These are phyloP conservation scores for Eupsilia transversa DNA, from an alignment of 2,888 invertebrate genomes.

Conservation along the genomic window DNA sequence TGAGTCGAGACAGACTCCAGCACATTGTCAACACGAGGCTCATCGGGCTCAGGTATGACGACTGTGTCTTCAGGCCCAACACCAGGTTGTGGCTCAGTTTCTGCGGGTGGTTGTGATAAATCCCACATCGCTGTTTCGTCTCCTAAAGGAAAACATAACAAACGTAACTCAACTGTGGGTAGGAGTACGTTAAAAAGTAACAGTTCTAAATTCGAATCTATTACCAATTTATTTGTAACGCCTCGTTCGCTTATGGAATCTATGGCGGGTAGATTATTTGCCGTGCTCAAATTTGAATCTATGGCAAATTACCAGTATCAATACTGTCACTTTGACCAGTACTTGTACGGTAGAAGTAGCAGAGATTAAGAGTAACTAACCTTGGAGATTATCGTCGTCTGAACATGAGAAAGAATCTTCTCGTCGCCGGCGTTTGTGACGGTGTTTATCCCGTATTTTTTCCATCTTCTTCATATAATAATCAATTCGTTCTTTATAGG, in stretches of 20 bases:
- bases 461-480: no score
- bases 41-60: not conserved
- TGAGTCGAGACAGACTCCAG: not conserved
- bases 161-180: not conserved
- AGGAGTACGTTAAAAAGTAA: not conserved
- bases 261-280: not conserved
- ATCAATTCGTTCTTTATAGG: no score
- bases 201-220: not conserved
- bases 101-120: not conserved
- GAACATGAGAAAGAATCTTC: no score
- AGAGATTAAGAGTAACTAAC: not conserved
- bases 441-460: no score
- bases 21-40: not conserved
- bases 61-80: no score
- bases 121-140: slow-evolving; percentile 2
- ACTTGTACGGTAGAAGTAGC: slow-evolving; percentile 9
- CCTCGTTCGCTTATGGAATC: no score
- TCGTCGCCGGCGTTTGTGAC: no score
- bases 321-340: slow-evolving; percentile 18
- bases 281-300: slow-evolving; percentile 6
- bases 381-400: no score
- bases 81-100: not conserved
- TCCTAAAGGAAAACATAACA: not conserved
- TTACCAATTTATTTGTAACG: no score
- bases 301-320: slow-evolving; percentile 20